Evolutionary conservation across 92 coral and sea anemone species (phyloP), one percentile per base, ranked within the genome.

Genomic region (Diadumene lineata): DNA sequence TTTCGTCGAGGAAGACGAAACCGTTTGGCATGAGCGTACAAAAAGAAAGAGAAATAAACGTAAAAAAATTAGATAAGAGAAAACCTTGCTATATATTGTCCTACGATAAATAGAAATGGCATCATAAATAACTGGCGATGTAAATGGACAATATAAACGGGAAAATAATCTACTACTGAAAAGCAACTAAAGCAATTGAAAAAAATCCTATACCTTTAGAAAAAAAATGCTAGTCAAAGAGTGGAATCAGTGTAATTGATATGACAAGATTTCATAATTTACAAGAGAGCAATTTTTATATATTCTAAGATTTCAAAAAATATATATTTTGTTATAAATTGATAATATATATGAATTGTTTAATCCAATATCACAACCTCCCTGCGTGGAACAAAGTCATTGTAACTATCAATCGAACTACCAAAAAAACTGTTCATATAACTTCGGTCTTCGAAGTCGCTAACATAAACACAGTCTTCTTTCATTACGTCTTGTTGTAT

Each of bases 281-380:
- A 58, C 64, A 58, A 4, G 18, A 15, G 21, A 53, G 19, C 29
- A 58, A 58, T 26, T 22, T 62, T 3, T 11, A 4, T 62, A 4
- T 62, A 28, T 11, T 28, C 65, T 34, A 72, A 56, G 27, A 24
- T 34, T 72, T 19, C 66, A 72, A 72, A n/a, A 72, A 72, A 72
- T 72, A 72, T 53, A 70, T 58, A 31, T 27, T 24, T 29, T 69
- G 48, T 17, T 70, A 19, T 7, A 48, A 51, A 17, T 13, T 46
- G 11, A 33, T n/a, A n/a, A n/a, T 70, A 23, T 33, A 28, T 30
- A 31, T 0, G 43, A 1, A n/a, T 43, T 33, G 18, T 38, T 89
- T 74, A 96, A 76, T 96, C 99, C 44, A 96, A 65, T 57, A 92
- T 96, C 43, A 96, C 99, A 19, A 96, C 99, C 79, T 96, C 99